Percentiles rank a stretch among this genome's conserved stretches.
Evolutionary conservation across 2,797 vertebrate species (phyloP).

Genomic region (Parambassis ranga): DNA sequence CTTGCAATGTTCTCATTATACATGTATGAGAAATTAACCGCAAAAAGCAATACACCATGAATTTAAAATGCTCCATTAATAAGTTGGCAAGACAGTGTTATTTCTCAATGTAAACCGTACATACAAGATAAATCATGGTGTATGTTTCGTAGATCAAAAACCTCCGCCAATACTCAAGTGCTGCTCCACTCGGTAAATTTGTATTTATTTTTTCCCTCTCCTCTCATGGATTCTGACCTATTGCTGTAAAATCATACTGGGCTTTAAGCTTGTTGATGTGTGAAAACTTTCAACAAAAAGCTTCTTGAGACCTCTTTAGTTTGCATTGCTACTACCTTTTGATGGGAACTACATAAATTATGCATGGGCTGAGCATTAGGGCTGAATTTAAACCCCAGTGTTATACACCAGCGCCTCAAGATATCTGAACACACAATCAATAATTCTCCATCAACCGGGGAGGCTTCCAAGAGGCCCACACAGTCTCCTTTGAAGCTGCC

Average conservation of each 20-base stretch:
- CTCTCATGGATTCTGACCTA: conserved; percentile 48
- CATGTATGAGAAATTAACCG: conserved; percentile 59
- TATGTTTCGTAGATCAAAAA: conserved; percentile 32
- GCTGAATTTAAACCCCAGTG: conserved; percentile 78
- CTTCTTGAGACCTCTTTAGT: conserved; percentile 71
- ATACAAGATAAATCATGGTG: conserved; percentile 24
- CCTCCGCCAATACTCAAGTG: not conserved
- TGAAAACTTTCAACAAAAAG: conserved; percentile 79
- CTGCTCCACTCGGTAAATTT: conserved; percentile 7
- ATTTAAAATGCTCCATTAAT: conserved; percentile 53
- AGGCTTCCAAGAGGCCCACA: conserved; percentile 75
- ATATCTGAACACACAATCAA: conserved; percentile 83
- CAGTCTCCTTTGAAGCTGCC: conserved; percentile 78
- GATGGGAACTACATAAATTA: conserved; percentile 82
- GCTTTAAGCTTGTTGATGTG: conserved; percentile 74
- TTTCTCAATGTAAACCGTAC: conserved; percentile 21
- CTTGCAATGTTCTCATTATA: conserved; percentile 44
- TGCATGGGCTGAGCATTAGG: conserved; percentile 78
- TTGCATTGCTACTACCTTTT: conserved; percentile 78
- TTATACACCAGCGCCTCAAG: conserved; percentile 80
- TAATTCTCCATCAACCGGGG: conserved; percentile 79
- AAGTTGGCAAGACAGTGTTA: conserved; percentile 17
- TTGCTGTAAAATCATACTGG: conserved; percentile 53
- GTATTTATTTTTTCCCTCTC: not conserved
- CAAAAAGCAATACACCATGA: conserved; percentile 36